These are phyloP conservation scores for Drosophila grimshawi DNA, from an alignment of 1,140 invertebrate genomes.

Conservation along the genomic window DNA sequence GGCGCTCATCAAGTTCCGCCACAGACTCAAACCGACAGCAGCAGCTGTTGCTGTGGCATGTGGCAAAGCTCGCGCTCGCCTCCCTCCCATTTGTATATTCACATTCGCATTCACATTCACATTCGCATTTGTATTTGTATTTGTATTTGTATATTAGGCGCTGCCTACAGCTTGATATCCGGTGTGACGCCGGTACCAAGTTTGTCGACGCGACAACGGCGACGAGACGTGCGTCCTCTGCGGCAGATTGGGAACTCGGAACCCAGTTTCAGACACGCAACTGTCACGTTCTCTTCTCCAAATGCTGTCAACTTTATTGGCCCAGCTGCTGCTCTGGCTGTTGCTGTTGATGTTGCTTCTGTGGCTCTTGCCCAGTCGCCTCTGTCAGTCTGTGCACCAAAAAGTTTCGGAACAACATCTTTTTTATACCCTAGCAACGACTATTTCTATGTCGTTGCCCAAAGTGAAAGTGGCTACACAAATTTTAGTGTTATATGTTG, in stretches of 20 bases:
- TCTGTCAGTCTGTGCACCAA: conserved; percentile 65
- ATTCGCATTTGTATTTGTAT: not conserved
- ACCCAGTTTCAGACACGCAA: conserved; percentile 34
- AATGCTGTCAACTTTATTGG: conserved; percentile 77
- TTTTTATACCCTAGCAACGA: conserved; percentile 14
- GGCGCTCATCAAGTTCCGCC: conserved; percentile 71
- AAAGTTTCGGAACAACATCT: conserved; percentile 62
- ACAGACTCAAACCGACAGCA: conserved; percentile 33
- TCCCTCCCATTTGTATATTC: conserved; percentile 3
- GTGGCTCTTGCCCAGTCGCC: conserved; percentile 21
- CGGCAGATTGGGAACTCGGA: not conserved
- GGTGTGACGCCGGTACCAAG: conserved; percentile 73
- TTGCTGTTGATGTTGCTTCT: no score
- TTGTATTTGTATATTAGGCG: conserved; percentile 51
- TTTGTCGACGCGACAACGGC: conserved; percentile 51
- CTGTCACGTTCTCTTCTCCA: conserved; percentile 66
- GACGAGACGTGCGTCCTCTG: conserved; percentile 33
- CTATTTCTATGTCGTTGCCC: not conserved
- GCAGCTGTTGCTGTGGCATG: conserved; percentile 41
- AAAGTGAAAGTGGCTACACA: not conserved
- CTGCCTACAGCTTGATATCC: conserved; percentile 76
- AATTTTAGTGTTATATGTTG: no score
- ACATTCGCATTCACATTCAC: no score
- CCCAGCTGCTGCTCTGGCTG: conserved; percentile 8
- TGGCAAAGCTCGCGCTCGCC: conserved; percentile 31